Conservation (phyloP, 1,140 invertebrate species). For the Macrobrachium rosenbergii region DNA sequence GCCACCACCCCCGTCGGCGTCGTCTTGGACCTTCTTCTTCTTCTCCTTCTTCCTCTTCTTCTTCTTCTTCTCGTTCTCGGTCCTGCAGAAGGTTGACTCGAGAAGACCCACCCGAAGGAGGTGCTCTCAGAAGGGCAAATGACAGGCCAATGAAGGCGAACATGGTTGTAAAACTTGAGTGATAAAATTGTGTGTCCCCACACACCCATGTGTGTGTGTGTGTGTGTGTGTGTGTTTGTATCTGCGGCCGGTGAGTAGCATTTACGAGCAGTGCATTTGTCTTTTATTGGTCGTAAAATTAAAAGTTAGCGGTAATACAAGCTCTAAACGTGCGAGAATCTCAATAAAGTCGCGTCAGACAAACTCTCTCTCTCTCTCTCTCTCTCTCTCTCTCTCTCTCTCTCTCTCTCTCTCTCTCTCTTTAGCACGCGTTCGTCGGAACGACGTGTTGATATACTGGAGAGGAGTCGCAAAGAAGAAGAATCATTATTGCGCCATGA, state of each 20-base stretch:
- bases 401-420: background rate
- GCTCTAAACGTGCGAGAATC: slow-evolving; percentile 58
- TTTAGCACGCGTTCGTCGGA: background rate
- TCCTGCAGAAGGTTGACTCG: background rate
- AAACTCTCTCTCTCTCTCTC: slow-evolving; percentile 45
- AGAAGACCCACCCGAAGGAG: background rate
- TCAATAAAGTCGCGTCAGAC: slow-evolving; percentile 52
- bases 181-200: slow-evolving; percentile 55
- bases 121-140: slow-evolving; percentile 33
- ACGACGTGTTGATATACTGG: slow-evolving; percentile 55
- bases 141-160: slow-evolving; percentile 54
- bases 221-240: slow-evolving; percentile 41
- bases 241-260: slow-evolving; percentile 36
- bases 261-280: slow-evolving; percentile 64
- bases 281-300: slow-evolving; percentile 64
- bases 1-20: too few relatives aligned
- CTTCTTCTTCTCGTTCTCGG: background rate
- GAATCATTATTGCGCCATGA: slow-evolving; percentile 52
- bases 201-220: slow-evolving; percentile 14
- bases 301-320: slow-evolving; percentile 64
- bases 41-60: slow-evolving; percentile 30
- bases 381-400: background rate
- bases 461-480: slow-evolving; percentile 33
- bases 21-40: background rate
- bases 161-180: slow-evolving; percentile 52